A percentile compares a stretch with the other conserved stretches of the same genome.
Conservation (phyloP, 2,797 vertebrate species). For the Dendrocincla fuliginosa region DNA sequence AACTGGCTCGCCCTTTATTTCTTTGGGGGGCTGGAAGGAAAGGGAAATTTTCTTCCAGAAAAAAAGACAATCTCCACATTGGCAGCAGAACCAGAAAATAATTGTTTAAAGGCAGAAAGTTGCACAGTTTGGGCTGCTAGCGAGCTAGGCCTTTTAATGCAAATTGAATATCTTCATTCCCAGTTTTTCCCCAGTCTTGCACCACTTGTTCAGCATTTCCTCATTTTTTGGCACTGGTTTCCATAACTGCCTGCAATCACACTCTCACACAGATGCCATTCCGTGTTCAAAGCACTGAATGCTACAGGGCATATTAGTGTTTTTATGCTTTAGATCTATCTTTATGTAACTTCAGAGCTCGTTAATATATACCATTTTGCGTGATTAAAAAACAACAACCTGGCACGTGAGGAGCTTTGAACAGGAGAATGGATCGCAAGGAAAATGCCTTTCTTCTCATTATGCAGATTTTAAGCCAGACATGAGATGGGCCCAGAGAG, state of each 20-base stretch:
- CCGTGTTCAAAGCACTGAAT: conserved; percentile 45
- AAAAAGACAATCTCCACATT: background rate
- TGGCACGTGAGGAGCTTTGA: conserved; percentile 34
- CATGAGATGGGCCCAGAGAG: background rate
- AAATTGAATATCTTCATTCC: conserved; percentile 54
- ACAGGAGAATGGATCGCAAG: conserved; percentile 24
- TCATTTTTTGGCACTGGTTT: conserved; percentile 45
- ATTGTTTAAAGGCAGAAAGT: background rate
- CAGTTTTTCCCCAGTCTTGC: background rate
- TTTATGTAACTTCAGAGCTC: conserved; percentile 60
- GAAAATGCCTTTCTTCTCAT: conserved; percentile 23
- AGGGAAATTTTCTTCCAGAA: background rate
- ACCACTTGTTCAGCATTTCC: conserved; percentile 18
- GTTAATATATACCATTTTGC: conserved; percentile 66
- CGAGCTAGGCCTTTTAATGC: background rate
- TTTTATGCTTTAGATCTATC: conserved; percentile 51
- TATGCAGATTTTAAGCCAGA: background rate
- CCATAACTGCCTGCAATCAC: conserved; percentile 45
- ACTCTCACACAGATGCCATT: conserved; percentile 43
- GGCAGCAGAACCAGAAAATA: conserved; percentile 1
- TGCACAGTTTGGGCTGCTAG: background rate
- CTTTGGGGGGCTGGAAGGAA: background rate
- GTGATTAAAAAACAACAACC: conserved; percentile 58
- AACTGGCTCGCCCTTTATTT: background rate
- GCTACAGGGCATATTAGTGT: conserved; percentile 41